Base-by-base conservation (phyloP, 1,140 invertebrate species). In the Drosophila serrata region DNA sequence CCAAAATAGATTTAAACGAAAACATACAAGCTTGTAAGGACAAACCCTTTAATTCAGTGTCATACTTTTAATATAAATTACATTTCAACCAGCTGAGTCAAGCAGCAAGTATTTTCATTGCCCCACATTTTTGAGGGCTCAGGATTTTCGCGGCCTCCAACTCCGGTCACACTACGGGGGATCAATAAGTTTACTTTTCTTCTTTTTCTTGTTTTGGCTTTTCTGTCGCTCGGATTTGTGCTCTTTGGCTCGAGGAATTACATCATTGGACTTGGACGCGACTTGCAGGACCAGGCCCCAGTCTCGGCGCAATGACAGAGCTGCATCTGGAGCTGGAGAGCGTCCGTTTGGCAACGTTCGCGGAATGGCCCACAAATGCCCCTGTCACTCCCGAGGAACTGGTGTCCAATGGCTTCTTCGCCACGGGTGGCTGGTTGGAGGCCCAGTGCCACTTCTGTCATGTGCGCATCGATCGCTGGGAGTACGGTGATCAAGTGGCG, bases 371-470 rank as follows among this genome's bases (percentile, higher is more conserved):
- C 96, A 46, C 70, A 93, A 88, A 88, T 35, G 84, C 84, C 19
- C 94, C 95, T 88, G 95, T 95, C 22, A 93, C 94, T 33, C 94
- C 97, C 2, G 94, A 68, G 31, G 85, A 88, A 84, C 94, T 98
- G 75, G 97, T 97, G 4, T 95, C 95, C 91, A 97, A 96, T 43
- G 97, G 97, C 12, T 98, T 98, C 93, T 97, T 95, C 90, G 97
- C 96, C 49, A 95, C 95, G 2, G 96, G 96, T 29, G 92, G 93
- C 69, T 95, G 93, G 35, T 92, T 95, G 13, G 95, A 96, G 81
- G 96, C 96, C 4, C 94, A 96, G 87, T 97, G 97, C 91, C 96
- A 97, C 82, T 93, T 94, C 69, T 97, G 97, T 93, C 94, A 95
- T 35, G 92, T 93, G n/a, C 94, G 94, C 92, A 95, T 97, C 78